phyloP scores from a whole-genome alignment of 2,797 vertebrate genomes.

The Spinus olivaceus region DNA sequence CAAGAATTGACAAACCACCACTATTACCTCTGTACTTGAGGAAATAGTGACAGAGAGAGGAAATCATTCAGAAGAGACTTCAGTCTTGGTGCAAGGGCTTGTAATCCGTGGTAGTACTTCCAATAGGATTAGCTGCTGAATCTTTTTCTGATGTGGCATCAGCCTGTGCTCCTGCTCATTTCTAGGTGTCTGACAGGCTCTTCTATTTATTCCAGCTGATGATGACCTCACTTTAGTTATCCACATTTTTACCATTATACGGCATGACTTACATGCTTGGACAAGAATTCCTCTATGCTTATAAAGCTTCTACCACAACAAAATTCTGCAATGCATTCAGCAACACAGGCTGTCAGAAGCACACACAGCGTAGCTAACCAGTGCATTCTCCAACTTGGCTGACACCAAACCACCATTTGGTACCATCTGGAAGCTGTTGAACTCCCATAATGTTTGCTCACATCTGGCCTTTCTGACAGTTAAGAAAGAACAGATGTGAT shows the following conservation, averaged over 20 bases:
- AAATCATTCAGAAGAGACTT: neutral
- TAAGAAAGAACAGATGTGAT: slow-evolving; percentile 4
- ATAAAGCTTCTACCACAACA: neutral
- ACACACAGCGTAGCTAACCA: neutral
- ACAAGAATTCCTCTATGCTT: neutral
- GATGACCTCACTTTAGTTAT: neutral
- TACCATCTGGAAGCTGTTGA: neutral
- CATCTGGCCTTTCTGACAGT: neutral
- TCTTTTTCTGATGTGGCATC: neutral
- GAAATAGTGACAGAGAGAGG: neutral
- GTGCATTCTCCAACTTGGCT: neutral
- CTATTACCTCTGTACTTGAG: neutral
- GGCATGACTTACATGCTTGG: neutral
- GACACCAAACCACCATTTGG: neutral
- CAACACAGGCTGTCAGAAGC: neutral
- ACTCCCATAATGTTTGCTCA: neutral
- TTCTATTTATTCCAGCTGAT: neutral
- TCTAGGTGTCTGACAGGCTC: neutral
- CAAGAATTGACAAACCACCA: neutral
- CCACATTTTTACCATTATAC: neutral
- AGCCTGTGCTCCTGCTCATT: neutral
- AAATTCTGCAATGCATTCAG: neutral
- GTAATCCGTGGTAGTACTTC: neutral
- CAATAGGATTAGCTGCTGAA: neutral
- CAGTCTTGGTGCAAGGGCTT: neutral